A percentile compares a stretch with the other conserved stretches of the same genome.
These are phyloP conservation scores for Trinorchestia longiramus DNA, from an alignment of 1,140 invertebrate genomes.

Conservation along the genomic window DNA sequence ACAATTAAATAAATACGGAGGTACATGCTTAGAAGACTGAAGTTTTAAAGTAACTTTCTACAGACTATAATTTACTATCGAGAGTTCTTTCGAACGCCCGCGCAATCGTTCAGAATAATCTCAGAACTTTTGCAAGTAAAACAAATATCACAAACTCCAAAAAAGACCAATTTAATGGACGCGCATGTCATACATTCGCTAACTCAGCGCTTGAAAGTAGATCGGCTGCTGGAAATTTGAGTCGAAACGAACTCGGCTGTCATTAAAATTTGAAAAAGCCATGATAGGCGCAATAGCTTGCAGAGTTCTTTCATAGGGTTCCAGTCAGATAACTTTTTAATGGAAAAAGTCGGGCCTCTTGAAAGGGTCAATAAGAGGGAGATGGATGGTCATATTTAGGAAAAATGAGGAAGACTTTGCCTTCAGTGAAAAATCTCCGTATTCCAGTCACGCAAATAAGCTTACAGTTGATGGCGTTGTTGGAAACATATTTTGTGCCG, in stretches of 20 bases:
- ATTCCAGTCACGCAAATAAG: neutral
- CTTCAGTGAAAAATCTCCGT: neutral
- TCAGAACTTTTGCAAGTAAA: neutral
- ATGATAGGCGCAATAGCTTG: neutral
- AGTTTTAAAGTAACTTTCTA: no score
- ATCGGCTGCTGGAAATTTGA: neutral
- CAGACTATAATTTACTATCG: no score
- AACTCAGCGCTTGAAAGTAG: neutral
- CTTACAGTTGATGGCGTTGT: neutral
- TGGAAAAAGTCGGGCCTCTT: neutral
- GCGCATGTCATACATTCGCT: neutral
- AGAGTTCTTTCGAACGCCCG: neutral
- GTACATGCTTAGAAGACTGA: no score
- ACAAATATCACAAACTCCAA: neutral
- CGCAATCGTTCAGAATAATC: neutral
- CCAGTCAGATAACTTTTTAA: slow-evolving; percentile 23
- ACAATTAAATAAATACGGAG: no score
- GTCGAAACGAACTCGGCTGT: neutral
- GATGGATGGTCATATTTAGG: neutral
- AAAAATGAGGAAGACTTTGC: neutral
- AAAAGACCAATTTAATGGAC: neutral
- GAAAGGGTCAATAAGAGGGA: slow-evolving; percentile 22
- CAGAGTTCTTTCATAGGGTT: neutral
- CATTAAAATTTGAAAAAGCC: neutral
- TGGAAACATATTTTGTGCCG: neutral